Evolutionary conservation across 2,888 invertebrate genomes (phyloP), one percentile per base, ranked within the genome.

Genomic region (Bimastos eiseni): DNA sequence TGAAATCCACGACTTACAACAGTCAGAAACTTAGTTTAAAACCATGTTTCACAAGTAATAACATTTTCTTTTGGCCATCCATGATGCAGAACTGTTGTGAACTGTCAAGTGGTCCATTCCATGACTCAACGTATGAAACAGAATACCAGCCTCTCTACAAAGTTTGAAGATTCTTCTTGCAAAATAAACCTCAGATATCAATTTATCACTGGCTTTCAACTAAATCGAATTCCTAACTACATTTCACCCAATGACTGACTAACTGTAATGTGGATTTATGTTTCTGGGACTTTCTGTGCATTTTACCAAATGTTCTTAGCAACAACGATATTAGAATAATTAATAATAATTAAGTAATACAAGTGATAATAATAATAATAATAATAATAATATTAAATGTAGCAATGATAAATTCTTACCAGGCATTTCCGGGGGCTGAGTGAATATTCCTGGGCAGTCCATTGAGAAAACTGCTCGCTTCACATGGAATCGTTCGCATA

Each of bases 391-490:
- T 70, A 11, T 11, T n/a, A 70, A n/a, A n/a, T 70, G 30, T n/a
- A n/a, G n/a, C 13, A n/a, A 70, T 55, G 11, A 70, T 8, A 70
- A 70, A 70, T 36, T 33, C 86, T 24, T 86, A 86, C 86, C 86
- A 36, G 86, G 34, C 24, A 1, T 21, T 36, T 86, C 86, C 36
- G 86, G 86, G 34, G 86, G 86, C 4, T 86, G 34, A 37, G 36
- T 86, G 86, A 86, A 86, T 86, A 86, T 86, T 86, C 86, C 86
- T 24, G 36, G 24, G 37, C 86, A 86, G 24, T 86, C 37, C 86
- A 86, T 86, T 13, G n/a, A 34, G 37, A 86, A 86, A 86, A 86
- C 24, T 36, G 86, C 86, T 86, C 86, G 34, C 24, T 86, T 86
- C 24, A 86, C 86, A 17, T 8, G 8, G 37, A 86, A 36, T 36